Conservation (phyloP, 2,888 invertebrate genomes). For the Cephus spinipes region DNA sequence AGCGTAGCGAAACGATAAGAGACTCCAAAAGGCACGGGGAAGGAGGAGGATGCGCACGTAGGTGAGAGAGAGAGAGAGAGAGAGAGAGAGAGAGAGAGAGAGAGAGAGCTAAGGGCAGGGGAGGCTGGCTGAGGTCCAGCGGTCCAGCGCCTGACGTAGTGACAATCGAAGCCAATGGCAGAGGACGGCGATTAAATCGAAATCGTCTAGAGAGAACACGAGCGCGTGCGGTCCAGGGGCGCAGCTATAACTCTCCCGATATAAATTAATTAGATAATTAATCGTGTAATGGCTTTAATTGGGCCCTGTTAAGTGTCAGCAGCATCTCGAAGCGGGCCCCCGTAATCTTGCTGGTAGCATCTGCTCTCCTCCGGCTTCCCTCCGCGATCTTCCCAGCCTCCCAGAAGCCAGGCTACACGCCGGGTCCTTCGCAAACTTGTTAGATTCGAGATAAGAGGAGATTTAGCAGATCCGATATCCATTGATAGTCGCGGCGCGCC, state of each 20-base stretch:
- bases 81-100: too few relatives aligned
- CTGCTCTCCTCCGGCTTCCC: constrained; percentile 25
- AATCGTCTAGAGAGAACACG: not conserved
- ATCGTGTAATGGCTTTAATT: constrained; percentile 66
- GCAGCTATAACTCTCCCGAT: constrained; percentile 17
- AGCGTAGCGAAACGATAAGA: not conserved
- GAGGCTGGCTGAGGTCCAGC: too few relatives aligned
- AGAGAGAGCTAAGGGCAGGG: too few relatives aligned
- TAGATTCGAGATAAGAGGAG: constrained; percentile 62
- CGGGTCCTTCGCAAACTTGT: constrained; percentile 54
- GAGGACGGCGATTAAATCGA: not conserved
- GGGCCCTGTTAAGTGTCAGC: constrained; percentile 65
- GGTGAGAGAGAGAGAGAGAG: too few relatives aligned
- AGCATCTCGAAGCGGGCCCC: constrained; percentile 9
- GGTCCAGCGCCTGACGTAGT: too few relatives aligned
- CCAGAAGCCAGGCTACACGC: constrained; percentile 6
- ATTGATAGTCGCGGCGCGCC: constrained; percentile 49
- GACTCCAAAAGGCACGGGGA: not conserved
- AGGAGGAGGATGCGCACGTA: not conserved
- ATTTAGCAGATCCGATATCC: constrained; percentile 63
- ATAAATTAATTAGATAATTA: constrained; percentile 67
- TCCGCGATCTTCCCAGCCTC: not conserved
- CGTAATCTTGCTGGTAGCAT: constrained; percentile 47
- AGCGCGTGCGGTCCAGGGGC: constrained; percentile 1
- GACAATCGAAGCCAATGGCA: too few relatives aligned